These are phyloP conservation scores for Arnoldichthys spilopterus DNA, from an alignment of 2,797 vertebrate species.

Conservation along the genomic window DNA sequence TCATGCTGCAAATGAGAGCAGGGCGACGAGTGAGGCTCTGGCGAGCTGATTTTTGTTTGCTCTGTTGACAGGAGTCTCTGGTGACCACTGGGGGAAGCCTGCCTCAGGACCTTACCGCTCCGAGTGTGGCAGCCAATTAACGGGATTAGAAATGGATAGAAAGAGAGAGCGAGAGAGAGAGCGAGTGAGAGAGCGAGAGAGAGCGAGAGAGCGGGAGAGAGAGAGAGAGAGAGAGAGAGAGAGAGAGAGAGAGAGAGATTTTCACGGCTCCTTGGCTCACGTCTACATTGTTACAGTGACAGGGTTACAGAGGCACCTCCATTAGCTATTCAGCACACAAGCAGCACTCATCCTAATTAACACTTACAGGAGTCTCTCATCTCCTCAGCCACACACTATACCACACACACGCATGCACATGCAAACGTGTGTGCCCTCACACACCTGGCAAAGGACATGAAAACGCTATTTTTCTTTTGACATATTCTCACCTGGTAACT, in stretches of 20 bases:
- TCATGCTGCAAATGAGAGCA: slow-evolving; percentile 54
- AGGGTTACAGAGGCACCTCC: slow-evolving; percentile 38
- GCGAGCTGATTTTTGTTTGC: slow-evolving; percentile 52
- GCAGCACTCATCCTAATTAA: slow-evolving; percentile 49
- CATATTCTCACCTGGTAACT: background rate
- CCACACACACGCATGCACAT: slow-evolving; percentile 24
- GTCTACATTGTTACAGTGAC: slow-evolving; percentile 53
- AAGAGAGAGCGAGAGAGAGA: slow-evolving; percentile 32
- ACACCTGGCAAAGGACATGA: background rate
- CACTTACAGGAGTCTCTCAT: slow-evolving; percentile 32
- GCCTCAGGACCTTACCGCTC: slow-evolving; percentile 42
- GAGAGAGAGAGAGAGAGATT: slow-evolving; percentile 8
- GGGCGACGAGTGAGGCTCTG: slow-evolving; percentile 43
- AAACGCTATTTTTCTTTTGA: background rate
- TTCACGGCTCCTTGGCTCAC: slow-evolving; percentile 39
- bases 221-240: slow-evolving; percentile 33
- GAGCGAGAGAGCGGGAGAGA: slow-evolving; percentile 21
- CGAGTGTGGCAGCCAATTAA: slow-evolving; percentile 57
- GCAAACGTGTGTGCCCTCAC: background rate
- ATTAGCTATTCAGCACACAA: slow-evolving; percentile 46
- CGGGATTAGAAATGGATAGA: slow-evolving; percentile 48
- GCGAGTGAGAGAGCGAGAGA: slow-evolving; percentile 19
- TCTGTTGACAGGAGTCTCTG: slow-evolving; percentile 55
- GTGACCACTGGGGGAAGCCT: slow-evolving; percentile 38
- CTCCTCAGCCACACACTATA: slow-evolving; percentile 6